Evolutionary conservation across 2,888 invertebrate species (phyloP).

Genomic region (Arrhopalites spinosus): DNA sequence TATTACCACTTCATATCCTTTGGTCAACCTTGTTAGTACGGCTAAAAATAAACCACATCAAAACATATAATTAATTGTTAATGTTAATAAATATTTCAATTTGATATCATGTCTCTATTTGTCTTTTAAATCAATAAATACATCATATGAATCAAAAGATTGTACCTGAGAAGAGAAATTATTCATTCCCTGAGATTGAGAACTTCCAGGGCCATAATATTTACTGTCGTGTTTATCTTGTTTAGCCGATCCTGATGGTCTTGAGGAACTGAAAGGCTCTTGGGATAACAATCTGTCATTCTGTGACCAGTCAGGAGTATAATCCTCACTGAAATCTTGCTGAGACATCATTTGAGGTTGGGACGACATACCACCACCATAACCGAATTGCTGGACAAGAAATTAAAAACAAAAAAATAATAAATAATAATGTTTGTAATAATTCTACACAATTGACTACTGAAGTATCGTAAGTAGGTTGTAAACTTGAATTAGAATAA

Average conservation of each 20-base stretch:
- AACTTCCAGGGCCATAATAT: constrained; percentile 37
- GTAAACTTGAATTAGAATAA: background rate
- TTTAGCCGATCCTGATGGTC: background rate
- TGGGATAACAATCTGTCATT: constrained; percentile 44
- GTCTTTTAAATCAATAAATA: background rate
- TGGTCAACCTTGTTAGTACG: background rate
- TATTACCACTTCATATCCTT: background rate
- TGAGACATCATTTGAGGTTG: constrained; percentile 54
- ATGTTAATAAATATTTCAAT: no score
- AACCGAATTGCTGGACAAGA: constrained; percentile 21
- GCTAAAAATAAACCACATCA: background rate
- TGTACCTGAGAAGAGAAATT: constrained; percentile 41
- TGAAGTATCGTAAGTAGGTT: background rate
- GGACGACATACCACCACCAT: constrained; percentile 39
- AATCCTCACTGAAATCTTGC: constrained; percentile 53
- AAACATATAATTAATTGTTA: background rate
- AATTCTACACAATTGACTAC: background rate
- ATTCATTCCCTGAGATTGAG: constrained; percentile 46
- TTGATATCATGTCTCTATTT: background rate
- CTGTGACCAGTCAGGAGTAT: constrained; percentile 36
- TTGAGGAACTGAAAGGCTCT: constrained; percentile 29
- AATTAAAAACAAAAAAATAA: constrained; percentile 1
- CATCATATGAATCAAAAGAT: background rate
- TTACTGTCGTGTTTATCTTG: constrained; percentile 19
- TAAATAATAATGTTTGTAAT: background rate